phyloP scores from a whole-genome alignment of 1,140 invertebrate genomes.

The Heliconius hermathena region DNA sequence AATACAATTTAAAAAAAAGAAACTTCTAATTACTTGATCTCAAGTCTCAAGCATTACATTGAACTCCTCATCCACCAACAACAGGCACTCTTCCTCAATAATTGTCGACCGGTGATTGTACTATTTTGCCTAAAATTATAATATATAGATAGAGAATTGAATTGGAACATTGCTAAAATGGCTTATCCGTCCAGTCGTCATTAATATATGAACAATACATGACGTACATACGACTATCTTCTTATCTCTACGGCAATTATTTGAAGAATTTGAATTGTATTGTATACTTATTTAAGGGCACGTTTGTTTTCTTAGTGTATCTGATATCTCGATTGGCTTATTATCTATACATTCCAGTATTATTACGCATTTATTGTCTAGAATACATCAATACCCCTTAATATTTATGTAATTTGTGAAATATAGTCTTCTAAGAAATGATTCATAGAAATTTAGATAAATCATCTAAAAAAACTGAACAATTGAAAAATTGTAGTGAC shows the following conservation, averaged over 20 bases:
- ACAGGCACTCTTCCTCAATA: too few species aligned
- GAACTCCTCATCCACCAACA: too few species aligned
- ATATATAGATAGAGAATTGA: not conserved
- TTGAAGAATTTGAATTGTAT: slow-evolving; percentile 64
- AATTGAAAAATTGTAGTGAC: not conserved
- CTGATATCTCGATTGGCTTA: slow-evolving; percentile 60
- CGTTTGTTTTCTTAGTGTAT: slow-evolving; percentile 54
- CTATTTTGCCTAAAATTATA: not conserved
- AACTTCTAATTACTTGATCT: not conserved
- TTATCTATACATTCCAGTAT: slow-evolving; percentile 58
- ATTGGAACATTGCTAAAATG: slow-evolving; percentile 4
- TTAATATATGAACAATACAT: slow-evolving; percentile 25
- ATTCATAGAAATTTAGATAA: not conserved
- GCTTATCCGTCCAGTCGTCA: slow-evolving; percentile 31
- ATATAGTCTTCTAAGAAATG: not conserved
- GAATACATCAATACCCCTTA: slow-evolving; percentile 7
- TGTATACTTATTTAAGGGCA: slow-evolving; percentile 45
- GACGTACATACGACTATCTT: slow-evolving; percentile 40
- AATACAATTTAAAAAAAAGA: not conserved
- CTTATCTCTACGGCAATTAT: slow-evolving; percentile 58
- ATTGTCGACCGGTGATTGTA: too few species aligned
- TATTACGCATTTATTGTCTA: slow-evolving; percentile 25
- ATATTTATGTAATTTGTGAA: slow-evolving; percentile 16
- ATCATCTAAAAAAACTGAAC: not conserved
- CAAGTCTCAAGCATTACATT: too few species aligned